Evolutionary conservation across 92 coral and sea anemone species (phyloP).

Genomic region (Montipora capitata): DNA sequence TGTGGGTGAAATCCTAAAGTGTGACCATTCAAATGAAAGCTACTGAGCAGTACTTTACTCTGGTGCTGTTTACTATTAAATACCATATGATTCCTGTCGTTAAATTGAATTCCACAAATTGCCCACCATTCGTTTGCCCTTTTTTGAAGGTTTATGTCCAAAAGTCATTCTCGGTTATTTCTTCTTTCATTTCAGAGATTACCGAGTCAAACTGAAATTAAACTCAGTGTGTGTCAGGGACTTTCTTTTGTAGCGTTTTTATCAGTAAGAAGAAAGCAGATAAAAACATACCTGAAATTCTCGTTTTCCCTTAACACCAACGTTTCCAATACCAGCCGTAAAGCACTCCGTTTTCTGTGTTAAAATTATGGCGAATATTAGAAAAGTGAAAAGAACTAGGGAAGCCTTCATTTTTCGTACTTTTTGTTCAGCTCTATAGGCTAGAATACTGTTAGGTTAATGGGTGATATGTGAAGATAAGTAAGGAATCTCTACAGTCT

Average conservation of each 20-base stretch:
- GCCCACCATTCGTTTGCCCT: too few species aligned
- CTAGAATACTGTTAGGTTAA: not conserved
- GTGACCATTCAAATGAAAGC: not conserved
- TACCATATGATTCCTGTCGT: not conserved
- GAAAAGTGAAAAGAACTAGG: constrained; percentile 4
- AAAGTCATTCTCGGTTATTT: too few species aligned
- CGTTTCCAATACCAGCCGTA: constrained; percentile 53
- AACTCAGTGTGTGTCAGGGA: not conserved
- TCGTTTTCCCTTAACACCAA: constrained; percentile 17
- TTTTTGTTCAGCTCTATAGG: not conserved
- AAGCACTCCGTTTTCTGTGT: constrained; percentile 36
- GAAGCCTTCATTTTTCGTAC: constrained; percentile 1
- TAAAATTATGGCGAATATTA: constrained; percentile 3
- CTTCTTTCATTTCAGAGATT: too few species aligned
- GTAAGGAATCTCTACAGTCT: not conserved
- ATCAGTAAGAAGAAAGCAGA: not conserved
- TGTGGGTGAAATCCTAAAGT: not conserved
- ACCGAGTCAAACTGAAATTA: not conserved
- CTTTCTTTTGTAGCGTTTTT: not conserved
- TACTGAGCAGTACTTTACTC: not conserved
- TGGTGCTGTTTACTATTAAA: not conserved
- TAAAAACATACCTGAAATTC: not conserved
- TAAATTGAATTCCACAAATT: too few species aligned
- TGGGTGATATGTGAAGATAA: not conserved
- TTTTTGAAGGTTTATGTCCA: too few species aligned